A percentile compares a stretch with the other conserved stretches of the same genome.
Conservation (phyloP, 2,888 invertebrate genomes). For the Acrobasis repandana region DNA sequence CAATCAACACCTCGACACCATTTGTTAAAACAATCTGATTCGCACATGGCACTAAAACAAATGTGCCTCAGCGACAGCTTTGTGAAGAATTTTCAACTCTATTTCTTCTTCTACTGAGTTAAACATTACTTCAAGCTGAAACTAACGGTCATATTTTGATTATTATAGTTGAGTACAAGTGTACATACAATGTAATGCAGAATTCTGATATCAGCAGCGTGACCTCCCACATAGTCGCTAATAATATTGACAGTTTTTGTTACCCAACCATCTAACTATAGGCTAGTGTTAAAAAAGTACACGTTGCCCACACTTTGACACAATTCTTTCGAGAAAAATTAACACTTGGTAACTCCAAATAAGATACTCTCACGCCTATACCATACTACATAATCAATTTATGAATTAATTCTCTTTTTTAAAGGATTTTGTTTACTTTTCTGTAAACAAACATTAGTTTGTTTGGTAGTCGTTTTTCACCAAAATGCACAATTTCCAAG, state of each 20-base stretch:
- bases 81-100: slow-evolving; percentile 1
- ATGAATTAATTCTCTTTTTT: too few relatives aligned
- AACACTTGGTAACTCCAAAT: neutral
- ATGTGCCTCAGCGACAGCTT: neutral
- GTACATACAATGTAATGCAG: slow-evolving; percentile 3
- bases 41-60: slow-evolving; percentile 19
- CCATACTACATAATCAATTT: neutral
- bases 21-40: slow-evolving; percentile 24
- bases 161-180: slow-evolving; percentile 9
- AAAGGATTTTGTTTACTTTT: too few relatives aligned
- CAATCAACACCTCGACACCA: slow-evolving; percentile 16
- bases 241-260: slow-evolving; percentile 21
- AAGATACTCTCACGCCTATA: neutral
- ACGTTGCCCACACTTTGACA: neutral
- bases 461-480: too few relatives aligned
- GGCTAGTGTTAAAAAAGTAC: slow-evolving; percentile 3
- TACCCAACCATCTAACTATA: slow-evolving; percentile 10
- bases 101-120: neutral
- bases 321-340: neutral
- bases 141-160: slow-evolving; percentile 22
- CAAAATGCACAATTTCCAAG: too few relatives aligned
- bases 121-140: neutral
- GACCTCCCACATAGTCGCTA: slow-evolving; percentile 23
- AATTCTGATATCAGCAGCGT: slow-evolving; percentile 8
- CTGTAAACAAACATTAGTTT: too few relatives aligned